A percentile compares a stretch with the other conserved stretches of the same genome.
Evolutionary conservation across 2,797 vertebrate genomes (phyloP).

Genomic region (Crocidura indochinensis): DNA sequence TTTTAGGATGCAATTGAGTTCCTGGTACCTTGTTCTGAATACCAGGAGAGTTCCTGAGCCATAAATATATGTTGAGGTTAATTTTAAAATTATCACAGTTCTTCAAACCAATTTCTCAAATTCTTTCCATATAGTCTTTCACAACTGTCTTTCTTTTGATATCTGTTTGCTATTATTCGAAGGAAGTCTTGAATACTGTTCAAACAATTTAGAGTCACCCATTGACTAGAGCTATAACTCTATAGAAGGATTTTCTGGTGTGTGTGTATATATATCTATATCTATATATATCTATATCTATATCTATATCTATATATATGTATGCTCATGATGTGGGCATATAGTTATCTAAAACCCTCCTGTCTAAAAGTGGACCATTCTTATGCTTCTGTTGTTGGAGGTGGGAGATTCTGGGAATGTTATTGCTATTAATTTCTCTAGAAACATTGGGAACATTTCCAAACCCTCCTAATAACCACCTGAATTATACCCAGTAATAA

Average conservation of each 20-base stretch:
- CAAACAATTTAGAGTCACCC: not conserved
- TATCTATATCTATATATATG: not conserved
- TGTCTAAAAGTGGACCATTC: not conserved
- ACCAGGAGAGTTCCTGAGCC: not conserved
- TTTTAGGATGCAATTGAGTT: not conserved
- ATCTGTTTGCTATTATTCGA: not conserved
- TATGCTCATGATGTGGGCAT: not conserved
- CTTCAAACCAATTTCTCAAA: not conserved
- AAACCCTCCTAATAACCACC: no score
- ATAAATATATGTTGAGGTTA: not conserved
- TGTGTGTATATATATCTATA: not conserved
- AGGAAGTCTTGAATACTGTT: not conserved
- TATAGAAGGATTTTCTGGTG: not conserved
- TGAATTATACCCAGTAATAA: not conserved
- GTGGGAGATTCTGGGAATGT: not conserved
- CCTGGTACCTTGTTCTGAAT: not conserved
- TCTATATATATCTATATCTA: not conserved
- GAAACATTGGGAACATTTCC: not conserved
- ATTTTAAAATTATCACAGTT: constrained; percentile 1
- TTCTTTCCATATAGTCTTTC: constrained; percentile 1
- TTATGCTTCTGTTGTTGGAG: not conserved
- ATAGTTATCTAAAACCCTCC: not conserved
- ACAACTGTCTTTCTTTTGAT: not conserved
- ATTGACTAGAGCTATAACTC: not conserved
- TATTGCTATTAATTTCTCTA: not conserved